phyloP scores from a whole-genome alignment of 2,888 invertebrate species.

The Phlogophora meticulosa region DNA sequence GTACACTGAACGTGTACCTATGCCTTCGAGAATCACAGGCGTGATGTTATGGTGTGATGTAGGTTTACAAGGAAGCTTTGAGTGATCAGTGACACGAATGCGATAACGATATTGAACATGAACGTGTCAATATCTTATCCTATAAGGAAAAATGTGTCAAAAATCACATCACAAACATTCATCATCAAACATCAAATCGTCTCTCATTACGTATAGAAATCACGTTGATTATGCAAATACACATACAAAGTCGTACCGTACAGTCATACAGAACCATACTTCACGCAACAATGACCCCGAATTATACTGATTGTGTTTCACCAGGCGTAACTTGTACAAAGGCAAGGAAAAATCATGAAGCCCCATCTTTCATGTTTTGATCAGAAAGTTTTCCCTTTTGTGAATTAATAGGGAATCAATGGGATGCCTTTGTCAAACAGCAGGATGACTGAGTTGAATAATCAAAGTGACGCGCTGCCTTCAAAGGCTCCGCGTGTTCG shows the following conservation, averaged over 20 bases:
- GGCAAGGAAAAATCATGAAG: constrained; percentile 71
- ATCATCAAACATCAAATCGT: no score
- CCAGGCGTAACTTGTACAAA: constrained; percentile 58
- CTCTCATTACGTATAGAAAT: constrained; percentile 36
- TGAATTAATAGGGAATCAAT: constrained; percentile 75
- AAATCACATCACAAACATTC: constrained; percentile 31
- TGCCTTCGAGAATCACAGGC: no score
- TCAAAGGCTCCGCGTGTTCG: constrained; percentile 27
- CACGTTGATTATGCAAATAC: constrained; percentile 58
- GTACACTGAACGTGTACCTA: no score
- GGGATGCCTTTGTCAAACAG: constrained; percentile 65
- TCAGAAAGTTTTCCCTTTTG: constrained; percentile 68
- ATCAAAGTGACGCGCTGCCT: constrained; percentile 63
- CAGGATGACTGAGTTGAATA: constrained; percentile 57
- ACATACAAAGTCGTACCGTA: constrained; percentile 35
- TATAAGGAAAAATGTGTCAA: constrained; percentile 26
- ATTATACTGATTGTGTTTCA: constrained; percentile 60
- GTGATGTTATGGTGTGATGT: no score
- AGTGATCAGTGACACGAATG: not conserved
- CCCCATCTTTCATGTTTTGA: constrained; percentile 68
- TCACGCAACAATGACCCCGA: constrained; percentile 48
- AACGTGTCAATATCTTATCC: constrained; percentile 14
- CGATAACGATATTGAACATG: not conserved
- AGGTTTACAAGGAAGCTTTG: not conserved
- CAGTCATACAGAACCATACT: constrained; percentile 45